Percentiles rank a stretch among this genome's conserved stretches.
These are phyloP conservation scores for Antheraea yamamai DNA, from an alignment of 2,888 invertebrate species.

Conservation along the genomic window DNA sequence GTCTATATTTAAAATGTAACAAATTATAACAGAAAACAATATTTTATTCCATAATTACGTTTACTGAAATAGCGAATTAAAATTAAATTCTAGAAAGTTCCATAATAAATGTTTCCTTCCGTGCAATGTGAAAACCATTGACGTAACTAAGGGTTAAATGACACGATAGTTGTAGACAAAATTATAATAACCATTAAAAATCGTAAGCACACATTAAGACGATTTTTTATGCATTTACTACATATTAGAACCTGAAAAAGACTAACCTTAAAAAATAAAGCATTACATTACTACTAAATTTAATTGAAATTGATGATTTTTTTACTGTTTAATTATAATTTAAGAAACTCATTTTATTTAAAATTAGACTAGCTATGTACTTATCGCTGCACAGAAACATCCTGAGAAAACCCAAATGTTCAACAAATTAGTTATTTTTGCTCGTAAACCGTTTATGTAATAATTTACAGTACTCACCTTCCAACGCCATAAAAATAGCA, in stretches of 20 bases:
- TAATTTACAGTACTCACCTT: slow-evolving; percentile 82
- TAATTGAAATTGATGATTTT: too few relatives aligned
- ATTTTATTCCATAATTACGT: not conserved
- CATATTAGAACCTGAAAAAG: too few relatives aligned
- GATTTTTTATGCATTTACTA: not conserved
- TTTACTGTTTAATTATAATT: too few relatives aligned
- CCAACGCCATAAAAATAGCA: slow-evolving; percentile 88
- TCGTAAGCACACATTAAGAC: not conserved
- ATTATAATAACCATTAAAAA: not conserved
- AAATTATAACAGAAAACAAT: not conserved
- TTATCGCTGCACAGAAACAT: not conserved
- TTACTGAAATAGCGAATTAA: not conserved
- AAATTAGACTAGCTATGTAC: not conserved
- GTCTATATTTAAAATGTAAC: not conserved
- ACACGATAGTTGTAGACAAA: not conserved
- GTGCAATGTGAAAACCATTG: not conserved
- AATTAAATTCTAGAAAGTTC: not conserved
- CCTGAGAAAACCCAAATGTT: not conserved
- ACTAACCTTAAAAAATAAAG: too few relatives aligned
- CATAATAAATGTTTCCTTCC: not conserved
- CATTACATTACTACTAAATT: too few relatives aligned
- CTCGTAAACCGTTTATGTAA: not conserved
- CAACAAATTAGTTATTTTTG: not conserved
- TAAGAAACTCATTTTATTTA: not conserved
- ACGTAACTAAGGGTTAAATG: not conserved